Base-by-base conservation (phyloP, 2,888 invertebrate genomes). In the Physocephala rufipes region DNA sequence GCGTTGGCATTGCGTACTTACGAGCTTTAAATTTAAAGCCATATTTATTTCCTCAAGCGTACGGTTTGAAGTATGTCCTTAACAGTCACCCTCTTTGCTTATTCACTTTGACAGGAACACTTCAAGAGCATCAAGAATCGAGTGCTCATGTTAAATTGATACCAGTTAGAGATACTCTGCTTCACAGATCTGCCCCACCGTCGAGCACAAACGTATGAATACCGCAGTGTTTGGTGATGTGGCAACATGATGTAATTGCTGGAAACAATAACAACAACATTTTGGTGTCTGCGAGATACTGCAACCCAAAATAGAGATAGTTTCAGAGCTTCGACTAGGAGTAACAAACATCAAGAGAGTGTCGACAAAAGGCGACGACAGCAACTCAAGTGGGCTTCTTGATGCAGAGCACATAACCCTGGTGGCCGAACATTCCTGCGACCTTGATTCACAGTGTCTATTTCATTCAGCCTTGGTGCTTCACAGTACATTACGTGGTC, bases 211-310 rank as follows among this genome's bases (percentile, higher is more conserved):
- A 28, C 43, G 45, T 15, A 58, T 24, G 26, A 30, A 45, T 58
- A 67, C 19, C 19, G 30, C 53, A n/a, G 2, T 58, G 58, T 2
- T 28, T 58, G 58, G 13, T 58, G 58, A 58, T 58, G 58, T 30
- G 24, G 36, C 55, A 58, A 49, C 63, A 63, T 74, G 55, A 76
- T 78, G 78, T 76, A 80, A 78, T 77, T 78, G 79, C 78, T 71
- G 76, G 78, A 80, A 81, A 81, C 80, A 81, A 80, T 78, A 81
- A 79, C 79, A 79, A 77, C 47, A 62, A 49, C 28, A 73, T 78
- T 74, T 67, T 73, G 75, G 78, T 79, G 78, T 75, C 74, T 9
- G 36, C 36, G 5, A 76, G 76, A 78, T 77, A 77, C 71, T 77
- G 81, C 77, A 77, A 79, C 77, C 78, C 71, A 73, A 76, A 51